These are phyloP conservation scores for Thamnophis sirtalis DNA, from an alignment of 2,113 vertebrate species.

Conservation along the genomic window DNA sequence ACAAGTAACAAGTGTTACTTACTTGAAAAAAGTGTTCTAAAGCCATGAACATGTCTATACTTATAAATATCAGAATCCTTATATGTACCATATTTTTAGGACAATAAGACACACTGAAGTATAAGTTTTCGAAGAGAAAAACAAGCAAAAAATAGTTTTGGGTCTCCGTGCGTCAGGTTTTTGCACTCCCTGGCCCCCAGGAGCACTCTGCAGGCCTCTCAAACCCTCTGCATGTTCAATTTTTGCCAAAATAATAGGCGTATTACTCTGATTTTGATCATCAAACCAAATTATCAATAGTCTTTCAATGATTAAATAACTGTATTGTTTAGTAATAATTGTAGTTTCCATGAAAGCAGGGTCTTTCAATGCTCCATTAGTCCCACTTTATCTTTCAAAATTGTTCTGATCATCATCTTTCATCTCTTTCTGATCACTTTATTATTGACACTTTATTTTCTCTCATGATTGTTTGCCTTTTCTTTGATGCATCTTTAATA, in stretches of 20 bases:
- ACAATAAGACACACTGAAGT: too few species aligned
- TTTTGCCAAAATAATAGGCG: not conserved
- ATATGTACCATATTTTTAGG: not conserved
- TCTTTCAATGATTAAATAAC: not conserved
- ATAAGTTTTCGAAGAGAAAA: too few species aligned
- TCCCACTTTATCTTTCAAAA: not conserved
- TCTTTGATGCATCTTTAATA: not conserved
- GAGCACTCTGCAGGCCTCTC: too few species aligned
- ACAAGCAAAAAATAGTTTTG: too few species aligned
- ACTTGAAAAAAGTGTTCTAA: not conserved
- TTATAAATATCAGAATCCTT: not conserved
- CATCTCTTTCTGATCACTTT: not conserved
- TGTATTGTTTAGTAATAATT: not conserved
- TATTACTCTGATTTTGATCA: not conserved
- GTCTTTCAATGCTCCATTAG: not conserved
- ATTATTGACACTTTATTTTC: not conserved
- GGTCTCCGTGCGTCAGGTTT: too few species aligned
- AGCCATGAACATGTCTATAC: not conserved
- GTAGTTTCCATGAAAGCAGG: not conserved
- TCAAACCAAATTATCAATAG: not conserved
- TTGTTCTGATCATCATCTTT: not conserved
- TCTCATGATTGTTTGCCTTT: not conserved
- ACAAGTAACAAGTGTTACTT: too few species aligned
- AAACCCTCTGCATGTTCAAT: too few species aligned
- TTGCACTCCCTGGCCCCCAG: too few species aligned